Conservation (phyloP, 2,113 vertebrate species). For the Dromiciops gliroides region DNA sequence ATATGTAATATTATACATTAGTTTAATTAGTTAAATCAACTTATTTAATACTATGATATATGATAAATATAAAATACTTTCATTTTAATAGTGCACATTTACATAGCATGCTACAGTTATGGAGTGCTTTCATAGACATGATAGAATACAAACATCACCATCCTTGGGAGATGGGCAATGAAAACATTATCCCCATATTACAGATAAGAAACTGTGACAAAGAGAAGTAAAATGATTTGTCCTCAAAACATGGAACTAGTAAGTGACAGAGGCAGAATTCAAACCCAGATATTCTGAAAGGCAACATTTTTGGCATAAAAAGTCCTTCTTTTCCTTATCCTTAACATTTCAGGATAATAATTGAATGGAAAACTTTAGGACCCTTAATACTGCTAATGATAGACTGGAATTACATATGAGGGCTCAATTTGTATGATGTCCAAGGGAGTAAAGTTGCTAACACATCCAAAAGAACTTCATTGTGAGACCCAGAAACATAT, state of each 20-base stretch:
- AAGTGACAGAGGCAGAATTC: neutral
- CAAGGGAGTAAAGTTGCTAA: neutral
- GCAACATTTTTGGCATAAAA: neutral
- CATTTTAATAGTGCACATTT: neutral
- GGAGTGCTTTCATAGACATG: neutral
- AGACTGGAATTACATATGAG: neutral
- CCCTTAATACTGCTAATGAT: neutral
- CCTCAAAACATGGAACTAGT: neutral
- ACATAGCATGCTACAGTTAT: neutral
- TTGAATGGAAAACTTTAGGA: neutral
- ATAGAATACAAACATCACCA: neutral
- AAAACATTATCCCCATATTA: neutral
- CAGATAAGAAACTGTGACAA: neutral
- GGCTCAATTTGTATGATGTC: neutral
- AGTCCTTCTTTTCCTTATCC: neutral
- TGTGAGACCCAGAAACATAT: neutral
- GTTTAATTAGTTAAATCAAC: neutral
- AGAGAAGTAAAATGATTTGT: neutral
- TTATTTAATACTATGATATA: neutral
- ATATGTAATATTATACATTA: too few relatives aligned
- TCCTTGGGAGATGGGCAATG: neutral
- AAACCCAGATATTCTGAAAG: neutral
- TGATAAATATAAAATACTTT: neutral
- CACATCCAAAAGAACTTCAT: neutral
- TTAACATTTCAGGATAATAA: neutral